Conservation (phyloP, 2,888 invertebrate genomes). For the Lithophane ornitopus region DNA sequence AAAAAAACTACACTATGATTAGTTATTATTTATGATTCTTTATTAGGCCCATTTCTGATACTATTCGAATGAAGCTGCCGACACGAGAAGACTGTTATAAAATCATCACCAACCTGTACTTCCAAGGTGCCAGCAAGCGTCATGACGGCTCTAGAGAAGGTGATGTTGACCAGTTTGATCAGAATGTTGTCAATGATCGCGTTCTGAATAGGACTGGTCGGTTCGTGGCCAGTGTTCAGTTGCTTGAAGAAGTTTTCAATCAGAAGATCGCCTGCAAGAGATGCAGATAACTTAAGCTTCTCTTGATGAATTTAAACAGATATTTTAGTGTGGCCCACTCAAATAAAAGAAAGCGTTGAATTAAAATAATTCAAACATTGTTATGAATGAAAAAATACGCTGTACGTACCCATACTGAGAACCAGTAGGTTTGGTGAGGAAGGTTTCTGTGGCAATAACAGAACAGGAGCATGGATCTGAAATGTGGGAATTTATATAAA, state of each 20-base stretch:
- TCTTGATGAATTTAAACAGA: background rate
- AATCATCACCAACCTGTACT: slow-evolving; percentile 90
- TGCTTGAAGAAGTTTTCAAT: slow-evolving; percentile 95
- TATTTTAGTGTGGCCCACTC: background rate
- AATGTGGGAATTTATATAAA: slow-evolving; percentile 17
- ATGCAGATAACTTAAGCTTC: background rate
- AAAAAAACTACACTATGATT: no score
- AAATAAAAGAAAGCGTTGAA: background rate
- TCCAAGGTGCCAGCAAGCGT: slow-evolving; percentile 93
- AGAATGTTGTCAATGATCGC: slow-evolving; percentile 93
- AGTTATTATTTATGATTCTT: background rate
- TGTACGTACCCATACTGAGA: slow-evolving; percentile 92
- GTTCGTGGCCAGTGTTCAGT: slow-evolving; percentile 77
- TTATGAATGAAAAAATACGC: background rate
- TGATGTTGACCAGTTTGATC: slow-evolving; percentile 92
- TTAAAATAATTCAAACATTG: background rate
- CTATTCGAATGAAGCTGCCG: no score
- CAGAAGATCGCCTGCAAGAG: slow-evolving; percentile 92
- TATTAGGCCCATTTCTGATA: background rate
- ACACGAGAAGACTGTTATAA: background rate
- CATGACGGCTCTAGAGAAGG: slow-evolving; percentile 93
- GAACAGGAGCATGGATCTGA: slow-evolving; percentile 93
- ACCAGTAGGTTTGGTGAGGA: slow-evolving; percentile 94
- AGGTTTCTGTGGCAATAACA: slow-evolving; percentile 94
- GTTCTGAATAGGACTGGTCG: slow-evolving; percentile 81